Evolutionary conservation across 2,888 invertebrate species (phyloP).

Genomic region (Brachypterus glaber): DNA sequence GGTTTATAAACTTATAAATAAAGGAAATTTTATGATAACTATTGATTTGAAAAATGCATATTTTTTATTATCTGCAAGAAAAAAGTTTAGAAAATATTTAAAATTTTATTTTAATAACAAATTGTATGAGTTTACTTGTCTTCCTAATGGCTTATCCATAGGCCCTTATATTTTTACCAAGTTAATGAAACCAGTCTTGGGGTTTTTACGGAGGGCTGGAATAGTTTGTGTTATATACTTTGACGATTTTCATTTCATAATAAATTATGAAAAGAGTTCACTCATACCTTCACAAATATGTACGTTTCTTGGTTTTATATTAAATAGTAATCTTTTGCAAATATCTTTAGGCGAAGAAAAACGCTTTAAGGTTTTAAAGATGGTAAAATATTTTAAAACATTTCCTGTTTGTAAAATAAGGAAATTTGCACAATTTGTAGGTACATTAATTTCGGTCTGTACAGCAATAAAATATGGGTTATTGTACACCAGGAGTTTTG

Average conservation of each 20-base stretch:
- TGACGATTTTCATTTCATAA: constrained; percentile 20
- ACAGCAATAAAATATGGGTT: constrained; percentile 13
- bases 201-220: constrained; percentile 14
- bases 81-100: too few species aligned
- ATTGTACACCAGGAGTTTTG: constrained; percentile 8
- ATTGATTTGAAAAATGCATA: constrained; percentile 17
- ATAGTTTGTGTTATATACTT: constrained; percentile 19
- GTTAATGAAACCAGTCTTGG: constrained; percentile 21
- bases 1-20: constrained; percentile 17
- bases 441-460: constrained; percentile 10
- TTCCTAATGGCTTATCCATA: constrained; percentile 26
- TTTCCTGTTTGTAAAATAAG: constrained; percentile 2
- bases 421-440: constrained; percentile 11
- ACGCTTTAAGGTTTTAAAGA: too few species aligned
- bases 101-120: too few species aligned
- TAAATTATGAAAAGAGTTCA: constrained; percentile 17
- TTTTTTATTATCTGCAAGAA: too few species aligned
- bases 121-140: constrained; percentile 23
- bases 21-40: constrained; percentile 7
- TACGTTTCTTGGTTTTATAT: constrained; percentile 19
- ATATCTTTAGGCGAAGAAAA: constrained; percentile 6
- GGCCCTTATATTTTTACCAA: too few species aligned
- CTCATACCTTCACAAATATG: constrained; percentile 10
- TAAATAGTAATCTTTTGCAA: constrained; percentile 11
- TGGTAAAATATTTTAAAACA: background rate